Conservation (phyloP, 2,797 vertebrate genomes). For the Salmo trutta region DNA sequence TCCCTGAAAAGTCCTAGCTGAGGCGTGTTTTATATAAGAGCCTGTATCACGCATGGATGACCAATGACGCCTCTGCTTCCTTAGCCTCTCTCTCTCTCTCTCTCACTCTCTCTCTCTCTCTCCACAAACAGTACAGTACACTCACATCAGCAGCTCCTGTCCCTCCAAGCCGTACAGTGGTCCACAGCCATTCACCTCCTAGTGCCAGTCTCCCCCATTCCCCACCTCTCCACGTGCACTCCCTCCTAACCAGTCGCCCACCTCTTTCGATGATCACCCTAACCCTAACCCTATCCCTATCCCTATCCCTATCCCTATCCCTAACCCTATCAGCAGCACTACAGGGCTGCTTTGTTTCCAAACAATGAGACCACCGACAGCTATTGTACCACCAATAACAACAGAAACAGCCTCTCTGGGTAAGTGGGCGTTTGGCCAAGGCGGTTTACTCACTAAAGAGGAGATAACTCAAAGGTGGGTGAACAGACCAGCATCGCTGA, state of each 20-base stretch:
- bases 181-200: constrained; percentile 11
- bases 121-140: constrained; percentile 22
- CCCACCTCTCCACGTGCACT: background rate
- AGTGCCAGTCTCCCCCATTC: constrained; percentile 5
- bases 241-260: background rate
- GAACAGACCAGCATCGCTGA: background rate
- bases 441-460: background rate
- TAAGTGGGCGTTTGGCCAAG: background rate
- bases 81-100: background rate
- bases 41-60: constrained; percentile 27
- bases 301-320: background rate
- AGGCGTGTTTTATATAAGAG: constrained; percentile 38
- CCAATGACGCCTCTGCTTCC: constrained; percentile 8
- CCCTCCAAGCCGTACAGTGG: constrained; percentile 9
- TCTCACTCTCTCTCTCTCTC: background rate
- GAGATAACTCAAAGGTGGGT: background rate
- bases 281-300: background rate
- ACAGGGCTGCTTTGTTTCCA: background rate
- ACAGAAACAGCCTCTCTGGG: background rate
- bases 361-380: background rate
- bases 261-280: background rate
- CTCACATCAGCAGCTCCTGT: constrained; percentile 26
- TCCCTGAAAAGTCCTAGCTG: constrained; percentile 14
- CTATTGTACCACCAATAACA: background rate
- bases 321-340: background rate